Conservation (phyloP, 2,113 vertebrate species). For the Channa maculata region DNA sequence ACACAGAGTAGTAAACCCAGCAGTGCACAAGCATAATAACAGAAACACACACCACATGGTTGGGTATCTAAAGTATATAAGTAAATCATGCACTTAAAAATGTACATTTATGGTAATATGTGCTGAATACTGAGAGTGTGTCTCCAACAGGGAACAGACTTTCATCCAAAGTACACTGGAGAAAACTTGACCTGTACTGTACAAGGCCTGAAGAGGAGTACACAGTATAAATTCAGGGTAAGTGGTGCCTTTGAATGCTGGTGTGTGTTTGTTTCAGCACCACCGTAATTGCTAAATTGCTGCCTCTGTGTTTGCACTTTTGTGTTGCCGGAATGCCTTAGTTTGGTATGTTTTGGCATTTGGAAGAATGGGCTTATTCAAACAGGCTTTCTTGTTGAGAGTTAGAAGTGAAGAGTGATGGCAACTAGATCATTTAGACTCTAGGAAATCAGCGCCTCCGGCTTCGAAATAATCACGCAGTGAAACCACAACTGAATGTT, state of each 20-base stretch:
- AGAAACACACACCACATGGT: background rate
- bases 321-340: too few relatives aligned
- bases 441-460: too few relatives aligned
- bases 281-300: too few relatives aligned
- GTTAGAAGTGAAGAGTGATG: background rate
- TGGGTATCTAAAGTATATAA: background rate
- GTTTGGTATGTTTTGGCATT: too few relatives aligned
- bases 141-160: conserved; percentile 88
- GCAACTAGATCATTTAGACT: too few relatives aligned
- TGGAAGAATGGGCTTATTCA: background rate
- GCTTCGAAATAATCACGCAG: too few relatives aligned
- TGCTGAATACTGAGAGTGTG: background rate
- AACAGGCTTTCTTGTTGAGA: background rate
- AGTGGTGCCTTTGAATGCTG: conserved; percentile 43
- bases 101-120: too few relatives aligned
- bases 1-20: background rate
- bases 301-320: background rate
- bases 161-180: conserved; percentile 98
- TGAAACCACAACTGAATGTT: too few relatives aligned
- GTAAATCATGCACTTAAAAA: background rate
- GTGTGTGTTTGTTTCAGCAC: background rate
- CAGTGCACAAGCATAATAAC: background rate
- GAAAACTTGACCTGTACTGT: conserved; percentile 96
- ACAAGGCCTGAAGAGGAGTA: conserved; percentile 96
- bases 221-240: conserved; percentile 99